These are phyloP conservation scores for Amphipyra tragopoginis DNA, from an alignment of 2,888 invertebrate species.

Conservation along the genomic window DNA sequence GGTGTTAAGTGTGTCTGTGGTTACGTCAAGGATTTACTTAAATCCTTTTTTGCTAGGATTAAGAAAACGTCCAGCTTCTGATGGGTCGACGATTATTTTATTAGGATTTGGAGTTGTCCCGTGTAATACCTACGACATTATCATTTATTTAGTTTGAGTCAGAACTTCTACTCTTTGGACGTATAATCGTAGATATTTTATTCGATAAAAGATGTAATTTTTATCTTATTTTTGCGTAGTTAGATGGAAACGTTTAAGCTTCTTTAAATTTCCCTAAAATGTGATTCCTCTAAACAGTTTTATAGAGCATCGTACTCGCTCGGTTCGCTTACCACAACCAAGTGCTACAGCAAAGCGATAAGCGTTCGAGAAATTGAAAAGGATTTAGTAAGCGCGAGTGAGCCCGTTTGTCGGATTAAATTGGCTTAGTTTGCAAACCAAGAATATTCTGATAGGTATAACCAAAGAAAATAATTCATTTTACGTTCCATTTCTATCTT, in stretches of 20 bases:
- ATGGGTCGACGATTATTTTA: conserved; percentile 7
- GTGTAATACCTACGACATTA: neutral
- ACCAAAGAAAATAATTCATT: conserved; percentile 50
- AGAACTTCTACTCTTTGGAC: too few species aligned
- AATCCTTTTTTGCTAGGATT: conserved; percentile 60
- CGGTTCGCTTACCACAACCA: conserved; percentile 31
- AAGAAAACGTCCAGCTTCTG: conserved; percentile 44
- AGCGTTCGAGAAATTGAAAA: conserved; percentile 80
- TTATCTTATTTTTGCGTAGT: neutral
- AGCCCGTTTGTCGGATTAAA: conserved; percentile 78
- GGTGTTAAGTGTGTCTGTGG: conserved; percentile 54
- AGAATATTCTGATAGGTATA: conserved; percentile 55
- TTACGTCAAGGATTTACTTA: conserved; percentile 46
- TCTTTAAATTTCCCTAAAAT: conserved; percentile 11
- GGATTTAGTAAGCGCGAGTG: conserved; percentile 75
- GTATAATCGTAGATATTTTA: neutral
- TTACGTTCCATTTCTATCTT: conserved; percentile 26
- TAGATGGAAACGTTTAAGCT: neutral
- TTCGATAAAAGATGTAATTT: neutral
- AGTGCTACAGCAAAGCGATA: conserved; percentile 63
- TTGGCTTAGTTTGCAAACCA: conserved; percentile 77
- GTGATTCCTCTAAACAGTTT: conserved; percentile 16
- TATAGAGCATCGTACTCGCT: conserved; percentile 14
- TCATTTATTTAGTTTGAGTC: too few species aligned
- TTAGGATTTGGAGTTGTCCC: conserved; percentile 8